phyloP scores from a whole-genome alignment of 30 jellyfish, hydroid and myxozoan species.

The Pelagia noctiluca region DNA sequence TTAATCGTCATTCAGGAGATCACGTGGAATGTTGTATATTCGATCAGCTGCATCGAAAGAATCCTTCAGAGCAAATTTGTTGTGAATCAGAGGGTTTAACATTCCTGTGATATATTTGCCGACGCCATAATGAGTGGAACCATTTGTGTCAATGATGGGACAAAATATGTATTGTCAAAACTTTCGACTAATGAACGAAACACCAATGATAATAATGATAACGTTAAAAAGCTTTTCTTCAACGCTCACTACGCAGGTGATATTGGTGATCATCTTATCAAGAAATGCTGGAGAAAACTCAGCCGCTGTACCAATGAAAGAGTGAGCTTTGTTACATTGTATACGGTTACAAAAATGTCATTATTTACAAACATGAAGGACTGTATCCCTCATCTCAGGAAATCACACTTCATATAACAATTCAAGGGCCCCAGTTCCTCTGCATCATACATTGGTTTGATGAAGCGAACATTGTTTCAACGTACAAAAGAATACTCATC shows the following conservation, averaged over 20 bases:
- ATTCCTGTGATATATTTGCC: no score
- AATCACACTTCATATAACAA: not conserved
- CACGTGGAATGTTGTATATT: no score
- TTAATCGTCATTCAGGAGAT: no score
- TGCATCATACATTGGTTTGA: not conserved
- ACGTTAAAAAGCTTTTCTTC: not conserved
- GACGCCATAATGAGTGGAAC: no score
- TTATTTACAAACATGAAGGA: not conserved
- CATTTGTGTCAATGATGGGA: no score
- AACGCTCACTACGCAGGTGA: not conserved
- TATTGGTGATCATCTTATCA: not conserved
- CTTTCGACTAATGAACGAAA: not conserved
- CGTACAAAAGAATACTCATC: slow-evolving; percentile 2
- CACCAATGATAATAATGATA: not conserved
- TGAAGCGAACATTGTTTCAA: not conserved
- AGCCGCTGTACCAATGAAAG: not conserved
- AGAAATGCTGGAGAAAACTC: not conserved
- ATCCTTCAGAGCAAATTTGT: no score
- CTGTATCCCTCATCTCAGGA: not conserved
- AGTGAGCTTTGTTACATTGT: not conserved
- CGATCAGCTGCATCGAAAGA: no score
- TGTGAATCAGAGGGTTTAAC: no score
- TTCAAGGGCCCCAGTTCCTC: not conserved
- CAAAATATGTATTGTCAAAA: no score
- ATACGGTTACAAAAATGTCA: not conserved